These are phyloP conservation scores for Pangasianodon hypophthalmus DNA, from an alignment of 2,113 vertebrate genomes.

Conservation along the genomic window DNA sequence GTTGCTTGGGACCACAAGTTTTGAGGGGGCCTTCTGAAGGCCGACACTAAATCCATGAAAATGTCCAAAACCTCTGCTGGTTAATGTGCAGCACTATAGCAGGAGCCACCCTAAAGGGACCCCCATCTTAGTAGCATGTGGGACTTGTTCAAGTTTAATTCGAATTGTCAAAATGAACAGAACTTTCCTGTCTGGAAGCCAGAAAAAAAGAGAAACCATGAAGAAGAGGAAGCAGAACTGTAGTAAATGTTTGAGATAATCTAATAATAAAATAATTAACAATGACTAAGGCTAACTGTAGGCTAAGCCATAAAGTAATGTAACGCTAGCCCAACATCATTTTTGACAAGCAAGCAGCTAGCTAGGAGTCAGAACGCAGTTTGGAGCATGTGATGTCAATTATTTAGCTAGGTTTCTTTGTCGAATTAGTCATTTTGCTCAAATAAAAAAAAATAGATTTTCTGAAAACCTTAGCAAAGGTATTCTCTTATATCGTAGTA, in stretches of 20 bases:
- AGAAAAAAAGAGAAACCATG: neutral
- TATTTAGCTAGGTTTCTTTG: neutral
- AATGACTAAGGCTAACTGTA: neutral
- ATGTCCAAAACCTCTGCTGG: neutral
- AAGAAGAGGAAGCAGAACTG: neutral
- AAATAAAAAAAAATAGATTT: neutral
- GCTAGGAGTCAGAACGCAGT: neutral
- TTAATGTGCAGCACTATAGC: neutral
- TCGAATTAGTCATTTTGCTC: neutral
- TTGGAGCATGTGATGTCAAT: neutral
- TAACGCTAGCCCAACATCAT: neutral
- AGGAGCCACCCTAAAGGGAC: neutral
- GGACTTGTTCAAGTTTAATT: neutral
- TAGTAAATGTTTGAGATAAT: neutral
- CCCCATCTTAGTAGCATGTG: neutral
- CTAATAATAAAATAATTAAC: neutral
- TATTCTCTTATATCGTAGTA: neutral
- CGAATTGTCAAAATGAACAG: neutral
- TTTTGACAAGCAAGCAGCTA: neutral
- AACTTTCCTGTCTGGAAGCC: neutral
- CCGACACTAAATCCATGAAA: neutral
- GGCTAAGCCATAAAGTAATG: neutral
- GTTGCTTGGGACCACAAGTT: neutral
- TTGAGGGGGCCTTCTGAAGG: neutral
- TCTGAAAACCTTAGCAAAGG: neutral